phyloP scores from a whole-genome alignment of 2,888 invertebrate genomes.

The Cryptus viduatorius region DNA sequence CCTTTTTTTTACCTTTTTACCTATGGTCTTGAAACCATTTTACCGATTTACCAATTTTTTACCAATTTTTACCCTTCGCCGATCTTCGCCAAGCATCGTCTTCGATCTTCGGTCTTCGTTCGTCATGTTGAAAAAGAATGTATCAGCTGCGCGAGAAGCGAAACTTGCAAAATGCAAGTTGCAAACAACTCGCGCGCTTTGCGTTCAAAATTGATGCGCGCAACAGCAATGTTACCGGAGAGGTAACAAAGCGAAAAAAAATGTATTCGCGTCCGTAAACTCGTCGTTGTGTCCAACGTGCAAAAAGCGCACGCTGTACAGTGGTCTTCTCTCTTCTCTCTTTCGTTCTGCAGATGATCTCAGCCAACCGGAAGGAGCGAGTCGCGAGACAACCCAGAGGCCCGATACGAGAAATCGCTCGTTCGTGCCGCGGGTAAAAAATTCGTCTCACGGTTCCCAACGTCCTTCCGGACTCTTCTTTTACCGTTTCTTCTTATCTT shows the following conservation, averaged over 20 bases:
- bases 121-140: not conserved
- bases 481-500: constrained; percentile 47
- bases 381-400: constrained; percentile 54
- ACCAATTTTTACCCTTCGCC: constrained; percentile 34
- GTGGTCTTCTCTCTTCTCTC: constrained; percentile 69
- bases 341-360: constrained; percentile 65
- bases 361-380: constrained; percentile 56
- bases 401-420: constrained; percentile 82
- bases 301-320: constrained; percentile 75
- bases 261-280: not conserved
- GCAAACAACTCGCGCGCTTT: constrained; percentile 48
- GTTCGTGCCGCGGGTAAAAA: constrained; percentile 71
- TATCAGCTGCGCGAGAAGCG: constrained; percentile 46
- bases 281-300: constrained; percentile 69
- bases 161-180: constrained; percentile 60
- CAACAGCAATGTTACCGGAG: not conserved
- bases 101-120: constrained; percentile 38
- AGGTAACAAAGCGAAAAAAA: constrained; percentile 28
- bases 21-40: constrained; percentile 30
- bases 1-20: constrained; percentile 22
- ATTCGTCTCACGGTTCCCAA: constrained; percentile 37
- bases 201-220: not conserved
- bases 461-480: constrained; percentile 53
- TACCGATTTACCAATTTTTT: constrained; percentile 3
- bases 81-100: not conserved